Percentiles rank a stretch among this genome's conserved stretches.
These are phyloP conservation scores for Microdon myrmicae DNA, from an alignment of 2,888 invertebrate genomes.

Conservation along the genomic window DNA sequence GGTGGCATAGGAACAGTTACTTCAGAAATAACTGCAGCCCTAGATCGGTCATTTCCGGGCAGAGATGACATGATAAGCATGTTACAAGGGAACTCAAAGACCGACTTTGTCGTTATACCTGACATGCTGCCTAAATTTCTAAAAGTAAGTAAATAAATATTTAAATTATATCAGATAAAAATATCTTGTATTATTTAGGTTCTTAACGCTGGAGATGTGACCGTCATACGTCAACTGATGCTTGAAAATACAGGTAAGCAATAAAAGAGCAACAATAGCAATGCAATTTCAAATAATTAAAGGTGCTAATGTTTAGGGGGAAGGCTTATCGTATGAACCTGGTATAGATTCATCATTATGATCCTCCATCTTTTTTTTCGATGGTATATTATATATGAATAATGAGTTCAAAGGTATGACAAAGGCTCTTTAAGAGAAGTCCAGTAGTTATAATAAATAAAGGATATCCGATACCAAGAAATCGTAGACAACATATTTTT, in stretches of 20 bases:
- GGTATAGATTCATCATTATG: too few relatives aligned
- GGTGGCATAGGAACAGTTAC: constrained; percentile 77
- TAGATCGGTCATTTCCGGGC: constrained; percentile 73
- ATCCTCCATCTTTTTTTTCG: too few relatives aligned
- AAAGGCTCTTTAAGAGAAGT: too few relatives aligned
- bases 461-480: too few relatives aligned
- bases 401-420: too few relatives aligned
- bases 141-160: constrained; percentile 56
- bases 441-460: too few relatives aligned
- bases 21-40: constrained; percentile 71
- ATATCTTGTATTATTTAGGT: constrained; percentile 49
- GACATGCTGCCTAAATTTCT: constrained; percentile 65
- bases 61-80: constrained; percentile 73
- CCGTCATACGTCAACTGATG: constrained; percentile 56
- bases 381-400: too few relatives aligned
- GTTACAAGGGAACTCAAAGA: constrained; percentile 68
- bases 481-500: too few relatives aligned
- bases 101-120: constrained; percentile 60
- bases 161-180: background rate
- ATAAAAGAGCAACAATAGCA: background rate
- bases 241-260: constrained; percentile 46
- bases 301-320: too few relatives aligned
- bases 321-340: too few relatives aligned
- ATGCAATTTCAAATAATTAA: background rate
- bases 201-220: constrained; percentile 61